Evolutionary conservation across 2,888 invertebrate species (phyloP).

Genomic region (Sinohyriopsis cumingii): DNA sequence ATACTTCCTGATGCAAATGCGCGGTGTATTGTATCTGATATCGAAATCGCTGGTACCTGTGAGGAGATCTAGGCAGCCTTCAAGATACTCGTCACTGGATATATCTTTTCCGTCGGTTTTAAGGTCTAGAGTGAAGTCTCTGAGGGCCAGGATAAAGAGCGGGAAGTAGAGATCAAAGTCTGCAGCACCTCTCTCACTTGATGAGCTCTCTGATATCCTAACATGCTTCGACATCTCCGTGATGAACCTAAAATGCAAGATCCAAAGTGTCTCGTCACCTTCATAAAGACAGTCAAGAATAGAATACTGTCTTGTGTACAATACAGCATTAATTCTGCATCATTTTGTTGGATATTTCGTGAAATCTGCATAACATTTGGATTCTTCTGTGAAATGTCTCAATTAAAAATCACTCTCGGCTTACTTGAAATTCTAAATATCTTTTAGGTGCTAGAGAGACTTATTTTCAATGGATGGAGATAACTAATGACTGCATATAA

Average conservation of each 20-base stretch:
- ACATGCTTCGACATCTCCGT: constrained; percentile 10
- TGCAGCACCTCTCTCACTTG: background rate
- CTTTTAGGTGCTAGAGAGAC: too few relatives aligned
- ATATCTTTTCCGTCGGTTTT: constrained; percentile 7
- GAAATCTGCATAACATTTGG: too few relatives aligned
- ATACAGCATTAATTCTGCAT: too few relatives aligned
- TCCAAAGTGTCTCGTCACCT: too few relatives aligned
- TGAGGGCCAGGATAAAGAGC: constrained; percentile 7
- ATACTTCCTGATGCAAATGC: constrained; percentile 9
- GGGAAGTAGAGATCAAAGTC: constrained; percentile 12
- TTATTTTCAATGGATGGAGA: too few relatives aligned
- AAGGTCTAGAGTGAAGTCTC: constrained; percentile 14
- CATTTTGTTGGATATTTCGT: too few relatives aligned
- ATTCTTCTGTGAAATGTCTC: too few relatives aligned
- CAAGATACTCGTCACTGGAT: constrained; percentile 11
- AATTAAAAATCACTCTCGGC: too few relatives aligned
- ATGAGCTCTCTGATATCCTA: background rate
- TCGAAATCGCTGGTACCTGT: background rate
- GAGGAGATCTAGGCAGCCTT: constrained; percentile 3
- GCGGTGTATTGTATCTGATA: constrained; percentile 8
- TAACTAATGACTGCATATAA: too few relatives aligned
- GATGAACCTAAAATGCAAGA: background rate
- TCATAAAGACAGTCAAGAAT: too few relatives aligned
- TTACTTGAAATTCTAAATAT: too few relatives aligned
- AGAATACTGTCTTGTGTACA: too few relatives aligned